Evolutionary conservation across 2,113 vertebrate species (phyloP).

Genomic region (Pogonocichla stellata): DNA sequence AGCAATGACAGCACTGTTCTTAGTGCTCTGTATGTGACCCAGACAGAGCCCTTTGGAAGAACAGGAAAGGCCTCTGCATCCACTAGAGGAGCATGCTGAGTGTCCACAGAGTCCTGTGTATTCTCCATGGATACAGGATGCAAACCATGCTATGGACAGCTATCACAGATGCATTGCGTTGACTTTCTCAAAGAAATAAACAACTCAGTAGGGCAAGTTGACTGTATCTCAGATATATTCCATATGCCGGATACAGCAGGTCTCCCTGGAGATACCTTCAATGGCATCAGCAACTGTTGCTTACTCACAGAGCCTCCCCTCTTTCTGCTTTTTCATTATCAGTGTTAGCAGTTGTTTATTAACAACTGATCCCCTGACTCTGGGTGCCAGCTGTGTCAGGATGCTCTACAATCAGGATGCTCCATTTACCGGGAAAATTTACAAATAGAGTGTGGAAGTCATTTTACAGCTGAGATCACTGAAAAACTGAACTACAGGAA

Average conservation of each 20-base stretch:
- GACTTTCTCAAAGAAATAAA: not conserved
- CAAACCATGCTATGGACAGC: not conserved
- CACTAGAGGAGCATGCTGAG: not conserved
- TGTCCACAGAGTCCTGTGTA: not conserved
- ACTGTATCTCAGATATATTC: not conserved
- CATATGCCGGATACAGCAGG: not conserved
- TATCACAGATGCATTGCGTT: accelerated
- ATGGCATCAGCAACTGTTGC: not conserved
- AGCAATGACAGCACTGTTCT: constrained; percentile 22
- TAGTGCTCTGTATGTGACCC: not conserved
- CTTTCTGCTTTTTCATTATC: not conserved
- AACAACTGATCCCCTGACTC: not conserved
- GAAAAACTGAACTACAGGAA: not conserved
- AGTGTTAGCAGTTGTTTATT: not conserved
- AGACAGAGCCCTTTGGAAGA: not conserved
- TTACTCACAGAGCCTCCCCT: not conserved
- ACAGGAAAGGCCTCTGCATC: not conserved
- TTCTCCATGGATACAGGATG: not conserved
- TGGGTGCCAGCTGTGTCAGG: not conserved
- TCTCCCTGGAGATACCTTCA: not conserved
- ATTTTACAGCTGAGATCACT: not conserved
- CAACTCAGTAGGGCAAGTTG: not conserved
- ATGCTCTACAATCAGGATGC: not conserved
- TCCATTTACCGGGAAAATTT: not conserved
- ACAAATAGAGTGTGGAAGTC: not conserved